These are phyloP conservation scores for Drosophila nr. medialis DNA, from an alignment of 2,888 invertebrate genomes.

Conservation along the genomic window DNA sequence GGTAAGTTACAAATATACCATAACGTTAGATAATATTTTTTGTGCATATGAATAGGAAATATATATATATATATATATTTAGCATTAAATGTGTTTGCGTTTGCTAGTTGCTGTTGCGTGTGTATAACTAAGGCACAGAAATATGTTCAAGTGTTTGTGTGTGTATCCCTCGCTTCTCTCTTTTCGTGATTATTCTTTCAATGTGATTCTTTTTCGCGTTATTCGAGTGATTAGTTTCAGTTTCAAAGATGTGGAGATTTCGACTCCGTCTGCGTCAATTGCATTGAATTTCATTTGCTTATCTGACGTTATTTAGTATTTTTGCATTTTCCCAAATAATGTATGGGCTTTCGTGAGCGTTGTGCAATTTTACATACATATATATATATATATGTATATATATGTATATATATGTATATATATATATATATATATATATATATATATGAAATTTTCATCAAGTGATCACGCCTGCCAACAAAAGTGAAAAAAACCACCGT, in stretches of 20 bases:
- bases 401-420: no score
- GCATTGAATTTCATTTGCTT: neutral
- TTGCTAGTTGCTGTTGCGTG: neutral
- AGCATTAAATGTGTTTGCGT: neutral
- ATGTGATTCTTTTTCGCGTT: slow-evolving; percentile 3
- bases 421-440: no score
- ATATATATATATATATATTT: neutral
- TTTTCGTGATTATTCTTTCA: neutral
- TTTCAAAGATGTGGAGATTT: neutral
- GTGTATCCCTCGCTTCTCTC: neutral
- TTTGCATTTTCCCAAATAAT: neutral
- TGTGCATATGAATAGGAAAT: neutral
- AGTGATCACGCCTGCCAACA: no score
- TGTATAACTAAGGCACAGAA: neutral
- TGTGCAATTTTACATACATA: no score
- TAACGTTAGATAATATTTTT: neutral
- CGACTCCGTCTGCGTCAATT: neutral
- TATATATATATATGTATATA: no score
- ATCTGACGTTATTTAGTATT: neutral
- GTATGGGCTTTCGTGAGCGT: neutral
- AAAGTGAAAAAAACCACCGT: no score
- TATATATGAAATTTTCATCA: no score
- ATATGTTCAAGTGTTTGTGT: neutral
- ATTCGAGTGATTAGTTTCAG: neutral
- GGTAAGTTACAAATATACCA: neutral